Percentiles rank a stretch among this genome's conserved stretches.
Conservation (phyloP, 2,888 invertebrate species). For the Cryptus armator region DNA sequence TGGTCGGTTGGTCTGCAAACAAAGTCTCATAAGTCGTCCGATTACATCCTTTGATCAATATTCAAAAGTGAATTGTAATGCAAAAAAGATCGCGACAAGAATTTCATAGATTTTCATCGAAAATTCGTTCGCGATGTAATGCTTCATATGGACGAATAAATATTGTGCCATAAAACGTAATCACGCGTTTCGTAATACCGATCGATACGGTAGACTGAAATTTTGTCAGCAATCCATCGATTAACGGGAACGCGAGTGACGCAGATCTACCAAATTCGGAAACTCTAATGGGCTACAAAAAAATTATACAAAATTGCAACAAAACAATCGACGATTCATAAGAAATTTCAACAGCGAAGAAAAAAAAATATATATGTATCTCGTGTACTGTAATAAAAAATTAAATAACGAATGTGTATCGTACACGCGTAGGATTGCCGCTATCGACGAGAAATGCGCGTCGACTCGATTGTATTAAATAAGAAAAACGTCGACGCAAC, state of each 20-base stretch:
- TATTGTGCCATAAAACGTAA: conserved; percentile 68
- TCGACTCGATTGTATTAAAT: conserved; percentile 4
- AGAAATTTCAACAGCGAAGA: neutral
- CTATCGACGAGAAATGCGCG: neutral
- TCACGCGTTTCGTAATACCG: conserved; percentile 73
- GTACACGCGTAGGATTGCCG: neutral
- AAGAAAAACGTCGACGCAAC: conserved; percentile 57
- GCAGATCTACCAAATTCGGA: neutral
- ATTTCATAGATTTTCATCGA: conserved; percentile 69
- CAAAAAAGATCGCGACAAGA: neutral
- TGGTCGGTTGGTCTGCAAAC: conserved; percentile 94
- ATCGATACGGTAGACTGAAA: conserved; percentile 65
- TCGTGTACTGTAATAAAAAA: neutral
- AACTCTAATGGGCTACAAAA: neutral
- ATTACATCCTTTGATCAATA: conserved; percentile 10
- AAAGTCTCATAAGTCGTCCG: conserved; percentile 27
- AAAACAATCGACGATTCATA: neutral
- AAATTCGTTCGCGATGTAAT: conserved; percentile 76
- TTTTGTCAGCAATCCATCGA: neutral
- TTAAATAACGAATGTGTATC: neutral
- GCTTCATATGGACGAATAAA: conserved; percentile 56
- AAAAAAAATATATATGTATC: neutral
- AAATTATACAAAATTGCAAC: neutral
- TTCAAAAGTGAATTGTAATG: conserved; percentile 7
- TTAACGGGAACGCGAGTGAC: neutral